Percentiles rank a stretch among this genome's conserved stretches.
Evolutionary conservation across 2,797 vertebrate species (phyloP).

Genomic region (Enteromius radiatus): DNA sequence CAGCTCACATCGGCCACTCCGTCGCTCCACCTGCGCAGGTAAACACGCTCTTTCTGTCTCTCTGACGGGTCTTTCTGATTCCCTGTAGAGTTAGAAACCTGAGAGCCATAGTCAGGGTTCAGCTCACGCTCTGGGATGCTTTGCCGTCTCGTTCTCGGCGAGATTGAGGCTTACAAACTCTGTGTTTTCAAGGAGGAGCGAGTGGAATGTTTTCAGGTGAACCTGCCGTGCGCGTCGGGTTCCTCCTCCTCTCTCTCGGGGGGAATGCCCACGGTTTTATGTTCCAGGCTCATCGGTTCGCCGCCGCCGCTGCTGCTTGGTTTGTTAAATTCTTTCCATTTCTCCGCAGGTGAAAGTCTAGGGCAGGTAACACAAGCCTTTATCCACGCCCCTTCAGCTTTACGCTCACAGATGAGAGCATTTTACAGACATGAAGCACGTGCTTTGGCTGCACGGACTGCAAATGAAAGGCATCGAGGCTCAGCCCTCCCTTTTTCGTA

Average conservation of each 20-base stretch:
- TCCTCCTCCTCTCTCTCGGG: conserved; percentile 42
- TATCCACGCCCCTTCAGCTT: conserved; percentile 65
- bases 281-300: conserved; percentile 51
- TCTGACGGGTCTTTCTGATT: conserved; percentile 61
- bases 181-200: conserved; percentile 66
- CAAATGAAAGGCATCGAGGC: conserved; percentile 59
- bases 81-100: conserved; percentile 61
- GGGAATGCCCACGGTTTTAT: conserved; percentile 44
- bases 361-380: conserved; percentile 78
- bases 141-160: conserved; percentile 49
- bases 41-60: conserved; percentile 70
- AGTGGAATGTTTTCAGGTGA: conserved; percentile 69
- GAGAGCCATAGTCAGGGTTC: conserved; percentile 80
- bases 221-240: conserved; percentile 62
- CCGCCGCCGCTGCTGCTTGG: conserved; percentile 51
- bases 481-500: conserved; percentile 74
- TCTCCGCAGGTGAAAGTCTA: conserved; percentile 70
- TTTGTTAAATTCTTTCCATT: conserved; percentile 70
- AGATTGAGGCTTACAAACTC: conserved; percentile 62
- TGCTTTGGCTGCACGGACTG: conserved; percentile 74
- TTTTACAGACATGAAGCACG: conserved; percentile 67
- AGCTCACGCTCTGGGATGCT: conserved; percentile 61
- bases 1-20: conserved; percentile 70
- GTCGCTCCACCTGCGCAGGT: conserved; percentile 77
- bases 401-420: conserved; percentile 72